Percentiles rank a stretch among this genome's conserved stretches.
phyloP scores from a whole-genome alignment of 1,140 invertebrate species.

The Hestina assimilis region DNA sequence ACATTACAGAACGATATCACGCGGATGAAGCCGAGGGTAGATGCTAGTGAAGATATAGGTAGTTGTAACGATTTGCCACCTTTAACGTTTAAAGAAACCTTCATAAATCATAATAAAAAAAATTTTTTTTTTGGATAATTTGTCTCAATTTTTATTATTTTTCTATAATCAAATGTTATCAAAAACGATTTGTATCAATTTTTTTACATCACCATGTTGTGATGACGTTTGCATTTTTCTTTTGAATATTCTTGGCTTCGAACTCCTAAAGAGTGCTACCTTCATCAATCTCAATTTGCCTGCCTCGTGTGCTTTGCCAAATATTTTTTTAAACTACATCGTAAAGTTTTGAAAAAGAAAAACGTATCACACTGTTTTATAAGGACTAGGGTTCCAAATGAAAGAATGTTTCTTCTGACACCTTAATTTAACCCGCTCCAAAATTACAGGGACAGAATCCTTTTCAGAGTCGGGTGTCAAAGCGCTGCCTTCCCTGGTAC shows the following conservation, averaged over 20 bases:
- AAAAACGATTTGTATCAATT: constrained; percentile 16
- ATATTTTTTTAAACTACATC: neutral
- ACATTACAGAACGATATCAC: too few relatives aligned
- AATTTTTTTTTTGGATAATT: too few relatives aligned
- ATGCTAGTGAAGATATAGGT: too few relatives aligned
- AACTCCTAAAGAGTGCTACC: neutral
- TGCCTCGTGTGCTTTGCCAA: constrained; percentile 2
- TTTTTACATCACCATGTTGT: neutral
- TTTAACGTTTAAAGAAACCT: too few relatives aligned
- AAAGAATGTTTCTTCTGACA: constrained; percentile 35
- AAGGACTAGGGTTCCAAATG: neutral
- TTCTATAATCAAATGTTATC: neutral
- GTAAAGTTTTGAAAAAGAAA: neutral
- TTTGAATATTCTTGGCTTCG: neutral
- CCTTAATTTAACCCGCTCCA: constrained; percentile 46
- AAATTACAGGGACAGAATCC: constrained; percentile 50
- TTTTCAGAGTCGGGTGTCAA: constrained; percentile 51
- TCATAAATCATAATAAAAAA: too few relatives aligned
- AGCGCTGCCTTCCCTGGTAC: constrained; percentile 31
- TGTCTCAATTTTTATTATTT: neutral
- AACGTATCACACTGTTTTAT: neutral
- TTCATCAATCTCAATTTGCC: constrained; percentile 33
- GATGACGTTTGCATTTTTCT: constrained; percentile 17
- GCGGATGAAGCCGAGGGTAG: too few relatives aligned
- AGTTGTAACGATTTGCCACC: too few relatives aligned